Evolutionary conservation across 2,113 vertebrate species (phyloP).

Genomic region (Pteruthius melanotis): DNA sequence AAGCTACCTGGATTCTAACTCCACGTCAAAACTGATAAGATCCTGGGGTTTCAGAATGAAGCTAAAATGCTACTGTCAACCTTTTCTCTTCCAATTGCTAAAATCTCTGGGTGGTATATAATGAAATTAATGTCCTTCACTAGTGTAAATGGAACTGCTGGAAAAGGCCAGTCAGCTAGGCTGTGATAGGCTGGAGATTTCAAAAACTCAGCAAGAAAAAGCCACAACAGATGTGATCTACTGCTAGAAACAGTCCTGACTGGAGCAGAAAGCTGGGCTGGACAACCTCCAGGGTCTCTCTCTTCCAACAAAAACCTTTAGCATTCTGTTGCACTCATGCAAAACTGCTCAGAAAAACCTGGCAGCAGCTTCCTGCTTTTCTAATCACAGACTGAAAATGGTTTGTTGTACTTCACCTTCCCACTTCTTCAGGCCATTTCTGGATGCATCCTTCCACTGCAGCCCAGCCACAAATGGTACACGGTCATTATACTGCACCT

Average conservation of each 20-base stretch:
- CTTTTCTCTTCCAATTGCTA: neutral
- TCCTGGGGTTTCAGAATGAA: neutral
- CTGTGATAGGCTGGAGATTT: neutral
- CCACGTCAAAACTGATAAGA: neutral
- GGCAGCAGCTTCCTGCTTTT: neutral
- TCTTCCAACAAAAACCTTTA: neutral
- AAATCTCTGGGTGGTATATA: neutral
- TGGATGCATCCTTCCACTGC: conserved; percentile 77
- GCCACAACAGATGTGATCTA: neutral
- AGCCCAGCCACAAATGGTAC: conserved; percentile 76
- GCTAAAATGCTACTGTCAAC: neutral
- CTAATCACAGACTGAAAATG: neutral
- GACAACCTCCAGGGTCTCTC: neutral
- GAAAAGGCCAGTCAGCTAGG: neutral
- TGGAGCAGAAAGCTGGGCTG: neutral
- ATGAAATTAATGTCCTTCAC: neutral
- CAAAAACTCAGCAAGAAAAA: neutral
- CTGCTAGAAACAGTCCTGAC: neutral
- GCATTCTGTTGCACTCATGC: rapidly evolving
- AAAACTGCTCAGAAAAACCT: neutral
- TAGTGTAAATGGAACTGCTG: neutral
- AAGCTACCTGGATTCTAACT: neutral
- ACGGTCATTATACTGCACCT: conserved; percentile 76
- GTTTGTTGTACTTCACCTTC: conserved; percentile 74
- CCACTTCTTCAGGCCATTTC: conserved; percentile 71